Evolutionary conservation across 1,140 invertebrate genomes (phyloP), one percentile per base, ranked within the genome.

Genomic region (Nasonia longicornis): DNA sequence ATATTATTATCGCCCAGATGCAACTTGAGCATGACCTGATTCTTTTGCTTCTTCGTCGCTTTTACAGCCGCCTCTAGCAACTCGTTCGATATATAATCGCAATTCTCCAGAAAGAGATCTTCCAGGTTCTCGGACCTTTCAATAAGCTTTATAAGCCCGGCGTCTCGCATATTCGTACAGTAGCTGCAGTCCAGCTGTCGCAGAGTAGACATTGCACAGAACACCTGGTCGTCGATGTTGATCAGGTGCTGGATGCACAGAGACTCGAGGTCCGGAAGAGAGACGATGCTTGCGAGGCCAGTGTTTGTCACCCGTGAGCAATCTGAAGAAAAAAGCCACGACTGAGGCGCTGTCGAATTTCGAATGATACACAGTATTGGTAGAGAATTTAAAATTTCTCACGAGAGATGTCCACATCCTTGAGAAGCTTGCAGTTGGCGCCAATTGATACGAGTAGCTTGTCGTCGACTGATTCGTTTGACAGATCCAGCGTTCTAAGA

Each of bases 141-240:
- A 7, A 80, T 75, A 0, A 80, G 48, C 38, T 20, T 73, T 58
- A 26, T 38, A 7, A 80, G 16, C 0, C 79, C 79, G 1, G 26
- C 22, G 8, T 80, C 29, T 48, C 20, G 35, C 12, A 75, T 4
- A 26, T 70, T 70, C 1, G 42, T 16, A 22, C 74, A 81, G 16
- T 58, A 26, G 29, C 64, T 70, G 20, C 79, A 81, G 69, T 81
- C 48, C 66, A 76, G 35, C 16, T 58, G 16, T 26, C 22, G 69
- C 8, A 81, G 52, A 67, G 52, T 58, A 0, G 72, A 63, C 72
- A 70, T 76, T 8, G 63, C 20, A 70, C 14, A 8, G 20, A 76
- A 76, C 12, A 76, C 72, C 35, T 81, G 26, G 52, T 81, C 79
- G 3, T 42, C 35, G 11, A 81, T 48, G 20, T 69, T 81, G 0